Percentiles rank a stretch among this genome's conserved stretches.
Conservation (phyloP, 2,797 vertebrate genomes). For the Anableps anableps region DNA sequence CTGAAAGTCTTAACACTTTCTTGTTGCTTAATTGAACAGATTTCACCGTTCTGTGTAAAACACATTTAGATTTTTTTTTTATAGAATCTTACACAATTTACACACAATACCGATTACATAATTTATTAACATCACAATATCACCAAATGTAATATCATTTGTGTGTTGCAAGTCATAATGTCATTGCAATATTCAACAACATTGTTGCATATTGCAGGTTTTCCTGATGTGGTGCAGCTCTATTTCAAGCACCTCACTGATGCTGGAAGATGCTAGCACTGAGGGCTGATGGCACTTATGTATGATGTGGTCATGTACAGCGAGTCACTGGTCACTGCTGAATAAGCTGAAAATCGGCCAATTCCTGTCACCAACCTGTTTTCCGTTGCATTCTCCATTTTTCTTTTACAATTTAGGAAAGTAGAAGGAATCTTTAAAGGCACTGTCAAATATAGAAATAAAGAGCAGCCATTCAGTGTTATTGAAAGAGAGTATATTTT, state of each 20-base stretch:
- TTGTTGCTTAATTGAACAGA: not conserved
- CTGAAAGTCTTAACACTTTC: not conserved
- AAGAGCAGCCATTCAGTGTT: conserved; percentile 21
- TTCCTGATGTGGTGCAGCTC: not conserved
- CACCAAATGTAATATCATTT: not conserved
- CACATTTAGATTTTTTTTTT: not conserved
- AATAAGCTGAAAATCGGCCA: not conserved
- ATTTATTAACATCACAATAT: not conserved
- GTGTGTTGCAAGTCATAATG: not conserved
- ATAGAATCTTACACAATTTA: not conserved
- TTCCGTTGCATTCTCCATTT: conserved; percentile 17
- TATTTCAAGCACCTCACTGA: not conserved
- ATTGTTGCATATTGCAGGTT: not conserved
- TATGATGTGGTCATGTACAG: not conserved
- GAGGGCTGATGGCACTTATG: not conserved
- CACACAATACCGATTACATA: not conserved
- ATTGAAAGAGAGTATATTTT: conserved; percentile 30
- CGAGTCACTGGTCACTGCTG: not conserved
- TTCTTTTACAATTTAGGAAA: conserved; percentile 35
- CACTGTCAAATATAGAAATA: conserved; percentile 34
- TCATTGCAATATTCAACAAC: not conserved
- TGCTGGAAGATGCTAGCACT: not conserved
- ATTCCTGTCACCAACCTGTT: not conserved
- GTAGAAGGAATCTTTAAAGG: conserved; percentile 1
- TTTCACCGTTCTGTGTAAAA: not conserved